phyloP scores from a whole-genome alignment of 2,797 vertebrate genomes.

The Oreochromis mossambicus region DNA sequence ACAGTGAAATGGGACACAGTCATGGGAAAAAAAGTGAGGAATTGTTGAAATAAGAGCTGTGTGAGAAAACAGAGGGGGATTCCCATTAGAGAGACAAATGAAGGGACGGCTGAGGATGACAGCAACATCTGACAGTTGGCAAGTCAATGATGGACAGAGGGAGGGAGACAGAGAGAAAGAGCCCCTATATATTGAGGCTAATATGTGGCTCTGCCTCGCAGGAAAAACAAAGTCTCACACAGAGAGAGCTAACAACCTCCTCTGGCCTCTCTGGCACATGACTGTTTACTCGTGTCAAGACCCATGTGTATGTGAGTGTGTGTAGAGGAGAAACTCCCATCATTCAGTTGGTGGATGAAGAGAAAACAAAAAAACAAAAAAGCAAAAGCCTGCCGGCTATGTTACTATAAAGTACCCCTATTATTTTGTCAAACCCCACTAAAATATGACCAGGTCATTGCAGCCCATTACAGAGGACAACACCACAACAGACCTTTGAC shows the following conservation, averaged over 20 bases:
- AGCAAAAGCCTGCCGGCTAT: not conserved
- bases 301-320: not conserved
- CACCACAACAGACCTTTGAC: not conserved
- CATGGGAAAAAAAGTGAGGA: not conserved
- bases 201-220: conserved; percentile 9
- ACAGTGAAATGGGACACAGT: conserved; percentile 8
- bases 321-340: not conserved
- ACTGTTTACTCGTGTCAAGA: not conserved
- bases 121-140: conserved; percentile 57
- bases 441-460: not conserved
- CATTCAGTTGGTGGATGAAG: not conserved
- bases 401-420: not conserved
- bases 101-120: conserved; percentile 56
- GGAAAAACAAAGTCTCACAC: conserved; percentile 1
- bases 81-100: conserved; percentile 65
- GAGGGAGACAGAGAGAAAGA: conserved; percentile 15
- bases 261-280: conserved; percentile 1
- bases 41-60: conserved; percentile 33
- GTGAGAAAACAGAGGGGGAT: conserved; percentile 46
- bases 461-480: not conserved
- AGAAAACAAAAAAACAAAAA: not conserved
- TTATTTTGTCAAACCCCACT: not conserved
- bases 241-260: conserved; percentile 17
- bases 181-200: conserved; percentile 26
- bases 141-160: conserved; percentile 52